Base-by-base conservation (phyloP, 2,888 invertebrate genomes). In the Urechis unicinctus region DNA sequence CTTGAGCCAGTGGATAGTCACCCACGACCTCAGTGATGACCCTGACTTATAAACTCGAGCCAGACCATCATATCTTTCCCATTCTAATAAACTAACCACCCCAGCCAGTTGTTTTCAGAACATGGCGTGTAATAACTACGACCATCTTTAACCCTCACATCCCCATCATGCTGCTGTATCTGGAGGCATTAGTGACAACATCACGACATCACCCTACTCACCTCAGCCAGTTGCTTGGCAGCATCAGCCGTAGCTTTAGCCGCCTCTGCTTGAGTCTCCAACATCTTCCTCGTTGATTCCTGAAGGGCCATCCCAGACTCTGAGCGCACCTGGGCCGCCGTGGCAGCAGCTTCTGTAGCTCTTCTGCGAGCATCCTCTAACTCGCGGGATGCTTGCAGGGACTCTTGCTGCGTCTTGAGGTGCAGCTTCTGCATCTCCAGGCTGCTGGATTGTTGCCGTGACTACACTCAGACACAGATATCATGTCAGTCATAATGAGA, bases 381-480 rank as follows among this genome's bases (percentile, higher is more conserved):
- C 53, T 71, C 68, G 46, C 68, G 63, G 2, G 66, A 64, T 13
- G 70, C 67, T 25, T 68, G 71, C 22, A 61, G 51, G 0, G 68
- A 62, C 47, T 73, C 73, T 45, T 67, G 62, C 55, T 70, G 66
- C 2, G 68, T 68, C 52, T 69, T 67, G 5, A 65, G 52, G 52
- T 70, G 66, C n/a, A 72, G 60, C 3, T 66, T 61, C 45, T 67
- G 65, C 65, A 73, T 61, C 31, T 73, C 69, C 9, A 59, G 61
- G 17, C 64, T 65, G 58, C 73, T 71, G 17, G 61, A 64, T 53
- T 71, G 73, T 52, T 74, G 71, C 36, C 69, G 64, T 1, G 70
- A 68, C 74, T 73, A 42, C 9, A 50, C 21, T 6, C 24, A 43
- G 5, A 43, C 24, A 50, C 31, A 50, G 17, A 21, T n/a, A n/a